Base-by-base conservation (phyloP, 2,888 invertebrate species). In the Neelides folsomi region DNA sequence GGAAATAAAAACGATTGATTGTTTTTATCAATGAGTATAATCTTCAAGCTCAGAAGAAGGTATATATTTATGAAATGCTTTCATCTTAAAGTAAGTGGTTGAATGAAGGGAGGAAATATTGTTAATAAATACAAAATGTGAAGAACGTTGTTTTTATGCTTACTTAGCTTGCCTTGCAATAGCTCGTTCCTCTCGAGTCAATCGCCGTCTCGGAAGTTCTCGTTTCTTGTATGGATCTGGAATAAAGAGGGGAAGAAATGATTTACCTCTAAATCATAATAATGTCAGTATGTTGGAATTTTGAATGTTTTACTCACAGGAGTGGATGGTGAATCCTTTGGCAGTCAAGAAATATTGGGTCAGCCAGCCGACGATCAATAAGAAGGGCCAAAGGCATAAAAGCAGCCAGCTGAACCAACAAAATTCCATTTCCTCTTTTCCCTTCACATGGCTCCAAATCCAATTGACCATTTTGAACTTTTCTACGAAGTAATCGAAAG, bases 401-500 rank as follows among this genome's bases (percentile, higher is more conserved):
- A 83, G 76, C 59, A 83, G 71, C 83, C 84, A 85, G 47, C 82
- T 81, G 67, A 61, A 60, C 61, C 61, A 63, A 45, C 63, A 63
- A 48, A 62, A 58, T 49, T 58, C 51, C 36, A 53, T 59, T 16
- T 58, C 60, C 27, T 63, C 63, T 49, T 62, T 63, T 57, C 64
- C 65, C 63, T 78, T 77, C 35, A 81, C 77, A 13, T 81, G 73
- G 59, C 80, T 79, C 80, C 81, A 80, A 36, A 82, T 75, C 81
- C 83, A 83, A 62, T 65, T 52, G 55, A 73, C 75, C 76, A 82
- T 79, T 65, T 78, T 72, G 70, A 81, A 75, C 66, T 78, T 75
- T 68, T 84, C 83, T 53, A 84, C 76, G 70, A 82, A 83, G 69
- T 83, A 85, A 71, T 86, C 86, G 52, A 82, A 72, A 2, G 81